These are phyloP conservation scores for Macroglossus sobrinus DNA, from an alignment of 2,113 vertebrate species.

Conservation along the genomic window DNA sequence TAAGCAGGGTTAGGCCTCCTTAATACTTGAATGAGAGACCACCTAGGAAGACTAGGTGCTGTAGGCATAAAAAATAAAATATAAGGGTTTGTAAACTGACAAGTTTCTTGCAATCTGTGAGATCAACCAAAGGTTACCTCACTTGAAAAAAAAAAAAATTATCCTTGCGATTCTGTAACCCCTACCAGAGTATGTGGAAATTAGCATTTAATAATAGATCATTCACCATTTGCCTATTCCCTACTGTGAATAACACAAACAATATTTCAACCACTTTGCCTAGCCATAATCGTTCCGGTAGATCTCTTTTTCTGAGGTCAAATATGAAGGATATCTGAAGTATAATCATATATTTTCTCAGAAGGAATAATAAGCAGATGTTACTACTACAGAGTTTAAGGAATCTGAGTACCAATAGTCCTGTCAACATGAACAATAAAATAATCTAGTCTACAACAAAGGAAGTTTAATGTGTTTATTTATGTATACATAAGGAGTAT, in stretches of 20 bases:
- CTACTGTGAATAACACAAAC: neutral
- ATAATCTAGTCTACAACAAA: neutral
- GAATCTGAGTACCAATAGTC: neutral
- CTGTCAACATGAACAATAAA: neutral
- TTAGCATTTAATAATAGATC: neutral
- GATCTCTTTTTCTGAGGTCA: neutral
- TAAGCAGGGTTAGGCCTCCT: no score
- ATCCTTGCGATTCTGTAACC: neutral
- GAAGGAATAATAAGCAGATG: neutral
- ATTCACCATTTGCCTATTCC: neutral
- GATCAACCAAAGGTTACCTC: no score
- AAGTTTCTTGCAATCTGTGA: no score
- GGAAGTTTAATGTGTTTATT: neutral
- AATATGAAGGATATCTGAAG: neutral
- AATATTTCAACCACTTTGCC: neutral
- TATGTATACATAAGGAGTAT: neutral
- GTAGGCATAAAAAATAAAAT: no score
- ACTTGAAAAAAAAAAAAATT: no score
- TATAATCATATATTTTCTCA: neutral
- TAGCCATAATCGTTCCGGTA: neutral
- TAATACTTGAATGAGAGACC: no score
- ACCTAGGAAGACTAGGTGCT: no score
- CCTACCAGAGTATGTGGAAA: neutral
- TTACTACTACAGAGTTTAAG: neutral
- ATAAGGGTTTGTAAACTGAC: no score